These are phyloP conservation scores for Neodiprion pinetum DNA, from an alignment of 1,140 invertebrate genomes.

Conservation along the genomic window DNA sequence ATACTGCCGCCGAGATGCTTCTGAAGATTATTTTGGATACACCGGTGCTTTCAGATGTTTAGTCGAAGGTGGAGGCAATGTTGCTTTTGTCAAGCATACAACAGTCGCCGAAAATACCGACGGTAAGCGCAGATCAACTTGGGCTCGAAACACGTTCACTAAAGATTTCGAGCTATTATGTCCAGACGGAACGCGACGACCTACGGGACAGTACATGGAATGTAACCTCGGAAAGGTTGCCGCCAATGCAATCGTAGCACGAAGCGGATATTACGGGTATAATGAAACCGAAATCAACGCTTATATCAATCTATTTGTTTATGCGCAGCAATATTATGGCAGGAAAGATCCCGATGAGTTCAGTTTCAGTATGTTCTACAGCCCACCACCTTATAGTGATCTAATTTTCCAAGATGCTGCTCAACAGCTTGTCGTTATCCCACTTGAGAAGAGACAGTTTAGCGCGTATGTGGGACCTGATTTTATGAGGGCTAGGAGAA, in stretches of 20 bases:
- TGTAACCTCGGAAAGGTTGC: slow-evolving; percentile 94
- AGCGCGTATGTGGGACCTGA: slow-evolving; percentile 75
- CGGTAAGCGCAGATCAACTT: slow-evolving; percentile 87
- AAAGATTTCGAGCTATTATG: slow-evolving; percentile 95
- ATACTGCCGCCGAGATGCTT: slow-evolving; percentile 84
- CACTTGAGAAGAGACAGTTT: slow-evolving; percentile 68
- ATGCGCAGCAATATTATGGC: slow-evolving; percentile 91
- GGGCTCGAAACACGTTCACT: slow-evolving; percentile 90
- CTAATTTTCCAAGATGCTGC: slow-evolving; percentile 93
- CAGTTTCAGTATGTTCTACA: slow-evolving; percentile 91
- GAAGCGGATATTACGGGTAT: slow-evolving; percentile 71
- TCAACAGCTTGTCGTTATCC: slow-evolving; percentile 78
- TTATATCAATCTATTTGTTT: slow-evolving; percentile 86
- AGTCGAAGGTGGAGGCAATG: slow-evolving; percentile 93
- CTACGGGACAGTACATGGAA: slow-evolving; percentile 77
- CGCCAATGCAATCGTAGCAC: slow-evolving; percentile 89
- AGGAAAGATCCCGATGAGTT: slow-evolving; percentile 85
- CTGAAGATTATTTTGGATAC: slow-evolving; percentile 89
- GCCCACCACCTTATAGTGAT: slow-evolving; percentile 79
- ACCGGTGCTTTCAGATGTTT: slow-evolving; percentile 92
- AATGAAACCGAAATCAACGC: slow-evolving; percentile 85
- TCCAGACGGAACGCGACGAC: slow-evolving; percentile 85
- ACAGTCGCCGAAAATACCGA: slow-evolving; percentile 91
- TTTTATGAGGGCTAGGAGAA: slow-evolving; percentile 77
- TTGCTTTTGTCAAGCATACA: slow-evolving; percentile 93